Evolutionary conservation across 2,797 vertebrate species (phyloP), one percentile per base, ranked within the genome.

Genomic region (Benthosema pterotum): DNA sequence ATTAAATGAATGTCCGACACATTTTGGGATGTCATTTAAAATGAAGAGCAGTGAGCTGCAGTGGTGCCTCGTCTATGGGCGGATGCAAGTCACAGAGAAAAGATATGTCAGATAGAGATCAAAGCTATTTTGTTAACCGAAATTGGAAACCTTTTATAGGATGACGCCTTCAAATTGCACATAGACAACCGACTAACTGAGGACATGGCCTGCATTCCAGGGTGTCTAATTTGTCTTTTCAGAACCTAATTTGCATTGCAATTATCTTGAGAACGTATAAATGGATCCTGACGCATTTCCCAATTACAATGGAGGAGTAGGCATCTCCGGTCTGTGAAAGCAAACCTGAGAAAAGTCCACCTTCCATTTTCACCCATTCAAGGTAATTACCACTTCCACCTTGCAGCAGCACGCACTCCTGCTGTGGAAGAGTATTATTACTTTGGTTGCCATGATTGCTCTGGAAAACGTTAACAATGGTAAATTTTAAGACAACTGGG

Each of bases 221-320:
- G 71, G 53, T 43, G 57, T 76, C 63, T 84, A 71, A 84, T 87
- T 87, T 88, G 77, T 85, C 83, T 86, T 82, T 75, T 65, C 75
- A 85, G 75, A 77, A 74, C 60, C 78, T 91, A 58, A 84, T 90
- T 87, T 88, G 82, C 85, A 90, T 90, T 69, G 78, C 81, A 83
- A 86, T 84, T 83, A 88, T 75, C 80, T n/a, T 83, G 83, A 82
- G 76, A 87, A 82, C 77, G 74, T 74, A 46, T 85, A 84, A 87
- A 83, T 78, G 77, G 79, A 86, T 74, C 69, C 76, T 68, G 60
- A 80, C 72, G 68, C 79, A 72, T 71, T 72, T 72, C 82, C 87
- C 83, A 85, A 82, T 84, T 75, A 72, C 86, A 83, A 88, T 79
- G 60, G 80, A 84, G 81, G 71, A 84, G 81, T 72, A 68, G 72